Base-by-base conservation (phyloP, 2,797 vertebrate species). In the Margarornis squamiger region DNA sequence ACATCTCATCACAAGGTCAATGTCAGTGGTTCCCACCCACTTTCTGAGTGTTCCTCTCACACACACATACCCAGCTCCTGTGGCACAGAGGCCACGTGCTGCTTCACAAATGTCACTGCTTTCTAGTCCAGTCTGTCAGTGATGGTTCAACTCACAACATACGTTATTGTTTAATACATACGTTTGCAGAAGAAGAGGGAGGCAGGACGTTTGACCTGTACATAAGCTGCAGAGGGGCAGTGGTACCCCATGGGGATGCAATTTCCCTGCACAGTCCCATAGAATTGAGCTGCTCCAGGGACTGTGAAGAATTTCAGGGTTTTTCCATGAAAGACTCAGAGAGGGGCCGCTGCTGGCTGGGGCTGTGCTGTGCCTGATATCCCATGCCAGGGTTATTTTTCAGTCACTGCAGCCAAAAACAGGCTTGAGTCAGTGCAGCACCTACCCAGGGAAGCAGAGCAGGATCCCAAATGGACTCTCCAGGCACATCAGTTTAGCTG, bases 401-500 rank as follows among this genome's bases (percentile, higher is more conserved):
- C 1, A 70, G 45, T 19, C 46, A 30, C n/a, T 20, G 32, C 34
- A 39, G 6, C 12, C 32, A 46, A 30, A 52, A 2, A 23, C 9
- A 48, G 23, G 27, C 23, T 23, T 7, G 49, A 41, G 45, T 23
- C 58, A n/a, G 54, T 6, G 7, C 26, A 27, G 52, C 38, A 29
- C 22, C 71, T 39, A 3, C 6, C 32, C 48, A 12, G 26, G 34
- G n/a, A 32, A 18, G 48, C 38, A 59, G 72, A 68, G 19, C 7
- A 23, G 58, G n/a, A 6, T n/a, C 61, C 46, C 48, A 15, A 26
- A 14, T 20, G 39, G 36, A 30, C 70, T 24, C 29, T 55, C 36
- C 22, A 5, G 65, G 59, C 59, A 46, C 1, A 0, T 10, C 15
- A 8, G 15, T 18, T 65, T 10, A 19, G 68, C 6, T 11, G 38